These are phyloP conservation scores for Coptotermes formosanus DNA, from an alignment of 1,140 invertebrate genomes.

Conservation along the genomic window DNA sequence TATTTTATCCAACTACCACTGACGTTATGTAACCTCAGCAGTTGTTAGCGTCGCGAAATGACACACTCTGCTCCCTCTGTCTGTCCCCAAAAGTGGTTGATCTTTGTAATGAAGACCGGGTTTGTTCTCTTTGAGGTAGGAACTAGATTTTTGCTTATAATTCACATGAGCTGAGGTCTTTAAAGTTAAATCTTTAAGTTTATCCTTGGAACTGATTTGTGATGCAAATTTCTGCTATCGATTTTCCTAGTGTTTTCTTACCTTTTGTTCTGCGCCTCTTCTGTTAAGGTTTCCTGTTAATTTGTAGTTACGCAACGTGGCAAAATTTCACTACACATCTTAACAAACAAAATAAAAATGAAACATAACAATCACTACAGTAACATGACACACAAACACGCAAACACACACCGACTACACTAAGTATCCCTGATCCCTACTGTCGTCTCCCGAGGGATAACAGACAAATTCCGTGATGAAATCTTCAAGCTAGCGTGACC, in stretches of 20 bases:
- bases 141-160: too few species aligned
- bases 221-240: too few species aligned
- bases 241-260: not conserved
- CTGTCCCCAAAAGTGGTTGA: too few species aligned
- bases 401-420: not conserved
- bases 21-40: too few species aligned
- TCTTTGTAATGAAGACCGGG: too few species aligned
- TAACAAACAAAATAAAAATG: not conserved
- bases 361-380: not conserved
- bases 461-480: constrained; percentile 5
- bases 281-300: not conserved
- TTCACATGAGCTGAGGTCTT: too few species aligned
- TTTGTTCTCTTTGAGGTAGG: too few species aligned
- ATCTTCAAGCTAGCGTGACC: not conserved
- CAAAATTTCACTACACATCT: not conserved
- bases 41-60: too few species aligned
- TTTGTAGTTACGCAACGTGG: not conserved
- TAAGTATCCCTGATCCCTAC: not conserved
- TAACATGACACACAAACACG: not conserved
- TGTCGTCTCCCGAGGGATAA: not conserved
- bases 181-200: too few species aligned
- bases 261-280: not conserved
- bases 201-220: too few species aligned
- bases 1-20: too few species aligned
- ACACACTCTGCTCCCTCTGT: too few species aligned